These are phyloP conservation scores for Gephyroberyx darwinii DNA, from an alignment of 2,797 vertebrate species.

Conservation along the genomic window DNA sequence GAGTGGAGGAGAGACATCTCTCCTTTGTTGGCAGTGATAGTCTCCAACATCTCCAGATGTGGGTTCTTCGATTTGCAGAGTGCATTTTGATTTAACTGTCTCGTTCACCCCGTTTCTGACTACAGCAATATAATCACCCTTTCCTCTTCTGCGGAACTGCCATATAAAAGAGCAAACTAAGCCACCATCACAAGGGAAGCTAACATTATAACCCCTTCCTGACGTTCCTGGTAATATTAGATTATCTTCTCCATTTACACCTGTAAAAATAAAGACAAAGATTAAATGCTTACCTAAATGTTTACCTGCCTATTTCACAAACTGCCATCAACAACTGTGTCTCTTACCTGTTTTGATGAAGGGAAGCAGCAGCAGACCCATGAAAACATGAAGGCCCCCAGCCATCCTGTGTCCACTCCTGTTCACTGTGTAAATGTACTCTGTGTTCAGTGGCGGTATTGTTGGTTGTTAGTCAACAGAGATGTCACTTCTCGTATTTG, in stretches of 20 bases:
- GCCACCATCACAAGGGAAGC: conserved; percentile 15
- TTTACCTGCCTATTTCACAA: no score
- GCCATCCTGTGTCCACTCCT: conserved; percentile 29
- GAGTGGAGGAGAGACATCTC: background rate
- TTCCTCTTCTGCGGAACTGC: rapidly evolving
- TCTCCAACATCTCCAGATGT: conserved; percentile 5
- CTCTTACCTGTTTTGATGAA: conserved; percentile 38
- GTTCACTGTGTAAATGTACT: background rate
- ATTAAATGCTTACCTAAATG: no score
- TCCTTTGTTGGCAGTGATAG: conserved; percentile 10
- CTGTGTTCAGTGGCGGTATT: background rate
- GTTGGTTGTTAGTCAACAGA: conserved; percentile 10
- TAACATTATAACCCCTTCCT: background rate
- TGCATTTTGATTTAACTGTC: conserved; percentile 8
- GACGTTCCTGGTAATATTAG: background rate
- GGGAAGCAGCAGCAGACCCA: conserved; percentile 36
- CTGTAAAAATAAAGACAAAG: conserved; percentile 10
- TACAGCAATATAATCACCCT: background rate
- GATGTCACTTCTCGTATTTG: conserved; percentile 47
- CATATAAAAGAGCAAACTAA: conserved; percentile 50
- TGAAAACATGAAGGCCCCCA: background rate
- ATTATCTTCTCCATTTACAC: conserved; percentile 12
- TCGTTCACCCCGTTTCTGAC: conserved; percentile 36
- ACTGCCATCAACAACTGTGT: background rate
- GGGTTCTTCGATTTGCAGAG: conserved; percentile 19